Percentiles rank a stretch among this genome's conserved stretches.
phyloP scores from a whole-genome alignment of 23 tunicate species.

The Styela clava region DNA sequence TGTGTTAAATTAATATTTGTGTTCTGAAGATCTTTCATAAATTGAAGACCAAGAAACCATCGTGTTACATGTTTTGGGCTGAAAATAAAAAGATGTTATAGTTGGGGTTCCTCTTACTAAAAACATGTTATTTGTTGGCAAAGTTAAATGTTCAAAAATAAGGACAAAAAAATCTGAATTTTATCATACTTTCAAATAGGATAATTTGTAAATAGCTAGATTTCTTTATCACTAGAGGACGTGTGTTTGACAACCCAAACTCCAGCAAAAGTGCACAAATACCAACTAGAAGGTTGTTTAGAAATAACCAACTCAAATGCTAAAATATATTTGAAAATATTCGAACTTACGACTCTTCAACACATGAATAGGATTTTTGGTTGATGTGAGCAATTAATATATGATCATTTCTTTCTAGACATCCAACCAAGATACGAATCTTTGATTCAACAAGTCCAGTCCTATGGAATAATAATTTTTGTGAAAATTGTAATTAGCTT shows the following conservation, averaged over 20 bases:
- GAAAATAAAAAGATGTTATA: constrained; percentile 11
- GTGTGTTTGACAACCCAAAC: too few relatives aligned
- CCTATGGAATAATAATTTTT: constrained; percentile 30
- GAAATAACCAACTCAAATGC: too few relatives aligned
- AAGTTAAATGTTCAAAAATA: too few relatives aligned
- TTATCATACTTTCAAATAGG: too few relatives aligned
- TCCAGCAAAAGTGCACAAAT: too few relatives aligned
- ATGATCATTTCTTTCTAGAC: constrained; percentile 81
- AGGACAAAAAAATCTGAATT: too few relatives aligned
- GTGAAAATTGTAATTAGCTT: not conserved
- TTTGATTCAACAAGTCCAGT: constrained; percentile 94
- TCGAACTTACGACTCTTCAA: not conserved
- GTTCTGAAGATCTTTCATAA: constrained; percentile 59
- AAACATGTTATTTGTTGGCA: too few relatives aligned
- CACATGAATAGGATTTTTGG: constrained; percentile 34
- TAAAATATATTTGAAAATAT: too few relatives aligned
- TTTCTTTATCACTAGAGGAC: too few relatives aligned
- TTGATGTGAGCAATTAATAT: constrained; percentile 93
- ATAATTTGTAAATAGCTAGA: too few relatives aligned
- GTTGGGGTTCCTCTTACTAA: too few relatives aligned
- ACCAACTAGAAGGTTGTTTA: too few relatives aligned
- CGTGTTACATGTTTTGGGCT: constrained; percentile 50
- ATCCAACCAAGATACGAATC: constrained; percentile 74
- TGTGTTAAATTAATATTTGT: constrained; percentile 76
- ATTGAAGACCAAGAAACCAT: constrained; percentile 88